Percentiles rank a stretch among this genome's conserved stretches.
These are phyloP conservation scores for Perca fluviatilis DNA, from an alignment of 2,113 vertebrate species.

Conservation along the genomic window DNA sequence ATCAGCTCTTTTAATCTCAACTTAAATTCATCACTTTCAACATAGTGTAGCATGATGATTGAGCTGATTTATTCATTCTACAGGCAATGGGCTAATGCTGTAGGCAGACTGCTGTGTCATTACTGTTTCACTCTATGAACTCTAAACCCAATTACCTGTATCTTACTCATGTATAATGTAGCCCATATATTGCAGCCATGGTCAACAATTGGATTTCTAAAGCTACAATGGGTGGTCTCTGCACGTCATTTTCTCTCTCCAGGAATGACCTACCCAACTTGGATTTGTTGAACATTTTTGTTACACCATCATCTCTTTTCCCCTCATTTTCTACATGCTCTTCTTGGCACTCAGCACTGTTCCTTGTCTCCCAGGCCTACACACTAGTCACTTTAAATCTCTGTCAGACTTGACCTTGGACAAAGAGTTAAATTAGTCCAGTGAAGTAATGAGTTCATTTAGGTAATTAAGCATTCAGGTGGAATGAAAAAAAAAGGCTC, in stretches of 20 bases:
- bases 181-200: neutral
- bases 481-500: constrained; percentile 76
- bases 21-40: constrained; percentile 48
- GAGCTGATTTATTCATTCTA: constrained; percentile 55
- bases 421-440: constrained; percentile 81
- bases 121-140: constrained; percentile 23
- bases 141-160: constrained; percentile 7
- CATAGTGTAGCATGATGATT: constrained; percentile 34
- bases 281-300: constrained; percentile 17
- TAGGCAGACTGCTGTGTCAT: constrained; percentile 46
- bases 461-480: constrained; percentile 85
- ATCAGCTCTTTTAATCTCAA: constrained; percentile 49
- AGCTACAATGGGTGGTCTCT: neutral
- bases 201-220: neutral
- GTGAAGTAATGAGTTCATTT: constrained; percentile 84
- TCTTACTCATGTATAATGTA: neutral
- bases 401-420: constrained; percentile 83
- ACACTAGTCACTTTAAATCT: constrained; percentile 82
- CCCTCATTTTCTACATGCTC: constrained; percentile 27
- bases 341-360: constrained; percentile 51
- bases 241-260: neutral
- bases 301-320: neutral
- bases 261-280: constrained; percentile 20
- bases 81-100: constrained; percentile 13
- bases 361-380: constrained; percentile 66